Evolutionary conservation across 2,113 vertebrate genomes (phyloP), one percentile per base, ranked within the genome.

Genomic region (Pandion haliaetus): DNA sequence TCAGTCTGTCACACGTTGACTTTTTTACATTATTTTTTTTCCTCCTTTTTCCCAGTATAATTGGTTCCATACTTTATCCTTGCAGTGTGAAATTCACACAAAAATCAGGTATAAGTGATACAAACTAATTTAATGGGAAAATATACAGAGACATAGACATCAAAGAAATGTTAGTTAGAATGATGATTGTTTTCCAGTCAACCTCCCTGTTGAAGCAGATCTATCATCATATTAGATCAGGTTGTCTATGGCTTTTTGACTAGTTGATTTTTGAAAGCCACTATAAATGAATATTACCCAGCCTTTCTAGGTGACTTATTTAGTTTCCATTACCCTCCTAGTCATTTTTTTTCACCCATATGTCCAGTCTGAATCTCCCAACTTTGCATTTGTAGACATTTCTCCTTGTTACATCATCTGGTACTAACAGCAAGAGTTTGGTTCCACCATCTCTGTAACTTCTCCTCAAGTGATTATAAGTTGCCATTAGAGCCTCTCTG

Each of bases 331-430:
- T 70, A 20, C 19, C 32, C 10, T 76, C 9, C 6, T 21, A 57
- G 32, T 32, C 2, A 11, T 2, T 20, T 26, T 18, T 50, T 69
- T 34, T 42, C 2, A 7, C 25, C 36, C 5, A 0, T 36, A 10
- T 36, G 19, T 62, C 40, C 14, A 69, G 6, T 57, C 16, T 59
- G 23, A 78, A 59, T 12, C 17, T 61, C 52, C 45, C 70, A 79
- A 11, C 8, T 82, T 63, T 29, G 8, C 16, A 16, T 63, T 49
- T 42, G 5, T 44, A 57, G 18, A 9, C 28, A 17, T 59, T 72
- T 66, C 44, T 66, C 45, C 20, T 50, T 66, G 17, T 40, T 82
- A 45, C 12, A 32, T 45, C 34, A 50, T 36, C 52, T 70, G 29
- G 11, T 47, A 66, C 13, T 32, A 65, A 8, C 29, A 71, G 71